Evolutionary conservation across 2,888 invertebrate genomes (phyloP), one percentile per base, ranked within the genome.

Genomic region (Volucella zonaria): DNA sequence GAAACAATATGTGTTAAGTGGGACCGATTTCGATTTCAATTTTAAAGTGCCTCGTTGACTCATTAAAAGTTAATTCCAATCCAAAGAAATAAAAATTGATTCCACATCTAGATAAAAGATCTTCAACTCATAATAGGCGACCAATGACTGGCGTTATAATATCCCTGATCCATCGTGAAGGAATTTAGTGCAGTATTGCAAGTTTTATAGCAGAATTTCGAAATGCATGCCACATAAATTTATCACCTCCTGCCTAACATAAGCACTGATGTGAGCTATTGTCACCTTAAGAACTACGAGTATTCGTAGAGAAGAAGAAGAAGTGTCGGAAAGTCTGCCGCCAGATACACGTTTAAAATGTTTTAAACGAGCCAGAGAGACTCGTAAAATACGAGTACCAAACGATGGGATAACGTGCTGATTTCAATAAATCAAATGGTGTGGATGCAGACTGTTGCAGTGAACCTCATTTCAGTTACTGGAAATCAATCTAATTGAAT

Each of bases 401-500:
- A n/a, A 38, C 52, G 59, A 54, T 42, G 51, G 49, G 59, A 67
- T 68, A 54, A 67, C 61, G 74, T 76, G 66, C 49, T 67, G 83
- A 61, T 67, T 70, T 80, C 80, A 61, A 80, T 80, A 83, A 83
- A 85, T 85, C 81, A 85, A 85, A 54, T 11, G 49, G 18, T 52
- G 43, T 18, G 18, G 43, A 45, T 54, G 67, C 23, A 23, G 54
- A 38, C 11, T 10, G 45, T 42, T 40, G 43, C 10, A n/a, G 40
- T 49, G 62, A 54, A 68, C 15, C 31, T 11, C 70, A 11, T 14
- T 10, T 18, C 11, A n/a, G 68, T 73, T 71, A 83, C 80, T 81
- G 56, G 64, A 64, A 85, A 85, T 85, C 85, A 81, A 85, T 85
- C 85, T 85, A 81, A 85, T 81, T 81, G 76, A 85, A 85, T 42